Conservation (phyloP, 2,113 vertebrate species). For the Epinephelus moara region DNA sequence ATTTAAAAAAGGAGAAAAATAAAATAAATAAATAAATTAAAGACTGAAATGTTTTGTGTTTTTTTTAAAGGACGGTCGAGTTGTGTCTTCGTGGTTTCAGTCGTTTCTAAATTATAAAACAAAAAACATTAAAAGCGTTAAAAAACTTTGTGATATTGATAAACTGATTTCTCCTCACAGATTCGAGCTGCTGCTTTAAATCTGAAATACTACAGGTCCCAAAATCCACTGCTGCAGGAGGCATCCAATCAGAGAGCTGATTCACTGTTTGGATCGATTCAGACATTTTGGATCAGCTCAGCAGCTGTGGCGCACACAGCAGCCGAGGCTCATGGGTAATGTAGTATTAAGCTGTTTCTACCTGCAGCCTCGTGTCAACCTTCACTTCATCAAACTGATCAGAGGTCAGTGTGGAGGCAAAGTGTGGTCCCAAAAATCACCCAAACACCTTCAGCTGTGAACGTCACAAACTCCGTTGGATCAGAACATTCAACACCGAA, state of each 20-base stretch:
- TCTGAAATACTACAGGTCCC: not conserved
- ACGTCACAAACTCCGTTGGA: too few relatives aligned
- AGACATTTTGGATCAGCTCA: too few relatives aligned
- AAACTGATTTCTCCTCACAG: not conserved
- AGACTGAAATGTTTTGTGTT: conserved; percentile 30
- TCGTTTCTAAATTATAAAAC: not conserved
- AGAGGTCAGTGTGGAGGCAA: too few relatives aligned
- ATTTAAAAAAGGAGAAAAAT: conserved; percentile 28
- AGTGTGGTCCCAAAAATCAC: too few relatives aligned
- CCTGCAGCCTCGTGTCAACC: too few relatives aligned
- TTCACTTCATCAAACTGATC: not conserved
- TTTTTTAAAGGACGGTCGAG: not conserved
- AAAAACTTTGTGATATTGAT: not conserved
- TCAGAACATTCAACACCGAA: too few relatives aligned
- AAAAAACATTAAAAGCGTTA: not conserved
- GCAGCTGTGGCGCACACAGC: not conserved
- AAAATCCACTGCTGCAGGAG: not conserved
- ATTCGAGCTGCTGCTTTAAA: not conserved
- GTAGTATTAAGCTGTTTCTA: not conserved
- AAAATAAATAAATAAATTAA: conserved; percentile 76
- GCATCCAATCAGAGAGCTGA: conserved; percentile 14
- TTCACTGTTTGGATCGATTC: too few relatives aligned
- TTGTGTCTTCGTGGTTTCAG: conserved; percentile 18
- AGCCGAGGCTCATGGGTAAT: not conserved
- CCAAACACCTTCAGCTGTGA: too few relatives aligned